Conservation (phyloP, 2,797 vertebrate species). For the Pipistrellus pygmaeus region DNA sequence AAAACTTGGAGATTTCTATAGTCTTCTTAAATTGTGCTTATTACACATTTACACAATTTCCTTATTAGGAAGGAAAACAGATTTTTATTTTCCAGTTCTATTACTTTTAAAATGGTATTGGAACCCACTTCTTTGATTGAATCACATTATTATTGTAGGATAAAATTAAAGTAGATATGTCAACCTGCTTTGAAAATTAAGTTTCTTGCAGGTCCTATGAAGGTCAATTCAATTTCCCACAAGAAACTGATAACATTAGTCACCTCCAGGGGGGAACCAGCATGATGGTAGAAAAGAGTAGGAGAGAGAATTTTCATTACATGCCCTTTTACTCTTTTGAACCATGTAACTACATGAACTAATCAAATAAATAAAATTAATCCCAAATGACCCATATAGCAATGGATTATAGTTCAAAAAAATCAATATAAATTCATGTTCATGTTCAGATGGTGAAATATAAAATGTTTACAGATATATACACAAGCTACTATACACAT, state of each 20-base stretch:
- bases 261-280: not conserved
- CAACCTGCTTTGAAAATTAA: slow-evolving; percentile 38
- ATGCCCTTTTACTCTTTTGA: not conserved
- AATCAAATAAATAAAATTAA: slow-evolving; percentile 10
- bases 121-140: not conserved
- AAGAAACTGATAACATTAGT: not conserved
- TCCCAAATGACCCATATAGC: not conserved
- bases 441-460: not conserved
- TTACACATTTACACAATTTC: not conserved
- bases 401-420: slow-evolving; percentile 4
- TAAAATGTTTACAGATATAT: not conserved
- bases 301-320: not conserved
- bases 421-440: not conserved
- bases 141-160: not conserved
- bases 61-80: not conserved
- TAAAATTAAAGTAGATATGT: not conserved
- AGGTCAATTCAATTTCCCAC: not conserved
- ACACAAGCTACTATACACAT: not conserved
- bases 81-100: not conserved
- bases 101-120: not conserved
- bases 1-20: not conserved
- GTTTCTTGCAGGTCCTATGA: not conserved
- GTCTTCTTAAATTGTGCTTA: not conserved
- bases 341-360: not conserved
- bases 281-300: not conserved